These are phyloP conservation scores for Ichneumon xanthorius DNA, from an alignment of 2,888 invertebrate species.

Conservation along the genomic window DNA sequence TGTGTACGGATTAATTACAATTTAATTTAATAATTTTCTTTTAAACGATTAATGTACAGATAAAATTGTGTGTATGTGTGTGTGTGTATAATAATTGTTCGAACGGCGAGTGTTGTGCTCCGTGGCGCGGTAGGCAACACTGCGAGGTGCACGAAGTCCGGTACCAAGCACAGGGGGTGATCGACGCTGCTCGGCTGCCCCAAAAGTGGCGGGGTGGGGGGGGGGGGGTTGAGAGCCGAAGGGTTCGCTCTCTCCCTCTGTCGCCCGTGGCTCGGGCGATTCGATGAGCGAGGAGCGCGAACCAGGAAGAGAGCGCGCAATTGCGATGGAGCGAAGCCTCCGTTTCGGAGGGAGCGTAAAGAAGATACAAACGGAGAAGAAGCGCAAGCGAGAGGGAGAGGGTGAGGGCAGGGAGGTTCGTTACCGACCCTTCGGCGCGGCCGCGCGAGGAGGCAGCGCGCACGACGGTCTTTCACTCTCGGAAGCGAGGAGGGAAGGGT, in stretches of 20 bases:
- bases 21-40: not conserved
- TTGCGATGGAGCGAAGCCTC: conserved; percentile 26
- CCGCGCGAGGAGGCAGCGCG: not conserved
- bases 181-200: conserved; percentile 39
- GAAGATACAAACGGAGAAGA: conserved; percentile 14
- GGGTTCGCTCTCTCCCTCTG: not conserved
- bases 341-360: not conserved
- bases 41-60: conserved; percentile 19
- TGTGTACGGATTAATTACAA: not conserved
- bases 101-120: conserved; percentile 81
- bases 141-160: conserved; percentile 73
- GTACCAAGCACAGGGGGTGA: conserved; percentile 66
- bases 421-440: not conserved
- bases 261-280: not conserved
- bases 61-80: conserved; percentile 48
- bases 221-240: conserved; percentile 9
- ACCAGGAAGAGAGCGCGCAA: not conserved
- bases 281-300: conserved; percentile 15
- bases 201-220: conserved; percentile 2
- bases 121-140: conserved; percentile 80
- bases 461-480: conserved; percentile 1
- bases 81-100: conserved; percentile 65
- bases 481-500: not conserved
- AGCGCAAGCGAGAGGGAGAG: not conserved
- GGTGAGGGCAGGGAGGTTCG: conserved; percentile 28